Percentiles rank a stretch among this genome's conserved stretches.
phyloP scores from a whole-genome alignment of 2,113 vertebrate species.

The Macroglossus sobrinus region DNA sequence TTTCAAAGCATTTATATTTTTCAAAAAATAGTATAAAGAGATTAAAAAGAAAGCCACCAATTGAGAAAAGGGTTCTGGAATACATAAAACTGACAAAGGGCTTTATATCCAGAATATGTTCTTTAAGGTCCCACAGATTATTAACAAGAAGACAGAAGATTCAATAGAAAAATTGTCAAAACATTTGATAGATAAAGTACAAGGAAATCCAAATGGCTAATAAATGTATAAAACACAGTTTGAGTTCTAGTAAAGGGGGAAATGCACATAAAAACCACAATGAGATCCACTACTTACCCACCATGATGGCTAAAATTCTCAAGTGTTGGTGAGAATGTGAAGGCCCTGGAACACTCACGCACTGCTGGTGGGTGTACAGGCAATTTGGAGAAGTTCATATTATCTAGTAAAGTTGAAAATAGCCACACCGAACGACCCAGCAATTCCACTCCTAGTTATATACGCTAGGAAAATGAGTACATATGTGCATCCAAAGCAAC shows the following conservation, averaged over 20 bases:
- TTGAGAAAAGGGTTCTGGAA: background rate
- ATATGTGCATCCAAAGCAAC: background rate
- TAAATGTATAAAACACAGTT: background rate
- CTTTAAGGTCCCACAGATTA: background rate
- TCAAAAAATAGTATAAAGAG: background rate
- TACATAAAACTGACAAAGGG: background rate
- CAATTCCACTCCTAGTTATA: background rate
- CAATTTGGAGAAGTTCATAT: background rate
- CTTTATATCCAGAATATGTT: background rate
- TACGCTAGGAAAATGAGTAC: background rate
- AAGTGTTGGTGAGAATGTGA: background rate
- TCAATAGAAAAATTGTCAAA: slow-evolving; percentile 6
- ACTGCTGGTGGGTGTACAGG: background rate
- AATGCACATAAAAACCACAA: background rate
- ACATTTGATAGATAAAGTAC: background rate
- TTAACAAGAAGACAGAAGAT: background rate
- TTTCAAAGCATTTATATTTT: background rate
- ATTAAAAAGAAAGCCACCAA: background rate
- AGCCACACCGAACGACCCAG: background rate
- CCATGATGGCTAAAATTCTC: background rate
- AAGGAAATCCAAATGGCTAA: slow-evolving; percentile 10
- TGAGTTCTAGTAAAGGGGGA: background rate
- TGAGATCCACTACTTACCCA: background rate
- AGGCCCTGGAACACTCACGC: background rate
- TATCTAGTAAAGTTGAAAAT: background rate